These are phyloP conservation scores for Ardeotis arabs DNA, from an alignment of 2,113 vertebrate genomes.

Conservation along the genomic window DNA sequence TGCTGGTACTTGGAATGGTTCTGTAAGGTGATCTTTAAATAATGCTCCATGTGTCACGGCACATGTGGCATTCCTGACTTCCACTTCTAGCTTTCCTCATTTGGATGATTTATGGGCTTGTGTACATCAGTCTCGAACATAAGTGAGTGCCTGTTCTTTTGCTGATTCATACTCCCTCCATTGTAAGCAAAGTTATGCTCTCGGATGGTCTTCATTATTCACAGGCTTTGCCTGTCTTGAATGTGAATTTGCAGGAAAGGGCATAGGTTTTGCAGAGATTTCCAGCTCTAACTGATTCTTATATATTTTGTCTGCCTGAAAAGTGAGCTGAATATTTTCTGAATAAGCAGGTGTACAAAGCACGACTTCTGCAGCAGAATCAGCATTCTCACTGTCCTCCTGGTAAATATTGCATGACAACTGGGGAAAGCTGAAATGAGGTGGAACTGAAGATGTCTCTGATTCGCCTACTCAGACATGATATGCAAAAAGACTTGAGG, in stretches of 20 bases:
- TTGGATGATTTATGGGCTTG: slow-evolving; percentile 22
- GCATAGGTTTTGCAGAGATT: not conserved
- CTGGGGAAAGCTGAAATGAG: not conserved
- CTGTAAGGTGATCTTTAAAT: slow-evolving; percentile 41
- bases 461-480: not conserved
- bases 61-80: slow-evolving; percentile 35
- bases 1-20: not conserved
- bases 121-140: not conserved
- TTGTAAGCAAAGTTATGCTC: not conserved
- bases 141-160: slow-evolving; percentile 17
- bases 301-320: not conserved
- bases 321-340: not conserved
- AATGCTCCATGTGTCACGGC: not conserved
- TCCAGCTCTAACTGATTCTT: not conserved
- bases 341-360: not conserved
- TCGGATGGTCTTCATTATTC: not conserved
- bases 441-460: not conserved
- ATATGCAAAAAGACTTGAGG: not conserved
- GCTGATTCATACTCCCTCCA: slow-evolving; percentile 49
- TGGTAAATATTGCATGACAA: slow-evolving; percentile 9
- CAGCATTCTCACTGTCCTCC: not conserved
- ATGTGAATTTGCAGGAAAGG: not conserved
- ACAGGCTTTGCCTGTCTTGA: not conserved
- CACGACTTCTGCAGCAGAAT: not conserved
- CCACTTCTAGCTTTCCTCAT: slow-evolving; percentile 30